phyloP scores from a whole-genome alignment of 2,888 invertebrate genomes.

The Dryobotodes eremita region DNA sequence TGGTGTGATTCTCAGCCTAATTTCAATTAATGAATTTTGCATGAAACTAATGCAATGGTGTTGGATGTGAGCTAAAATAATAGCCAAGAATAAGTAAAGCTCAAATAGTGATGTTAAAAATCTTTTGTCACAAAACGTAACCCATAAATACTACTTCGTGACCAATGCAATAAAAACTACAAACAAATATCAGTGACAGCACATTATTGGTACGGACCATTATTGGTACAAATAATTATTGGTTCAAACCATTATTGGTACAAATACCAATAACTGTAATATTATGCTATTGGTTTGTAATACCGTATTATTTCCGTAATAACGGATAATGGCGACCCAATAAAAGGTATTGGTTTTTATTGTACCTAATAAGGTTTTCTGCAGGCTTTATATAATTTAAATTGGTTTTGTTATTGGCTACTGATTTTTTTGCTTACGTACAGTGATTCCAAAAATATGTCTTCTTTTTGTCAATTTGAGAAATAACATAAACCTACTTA shows the following conservation, averaged over 20 bases:
- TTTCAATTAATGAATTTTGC: no score
- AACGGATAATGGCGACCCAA: constrained; percentile 55
- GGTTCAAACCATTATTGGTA: constrained; percentile 42
- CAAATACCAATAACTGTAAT: constrained; percentile 54
- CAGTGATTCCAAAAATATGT: background rate
- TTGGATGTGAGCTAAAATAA: background rate
- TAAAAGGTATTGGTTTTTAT: constrained; percentile 59
- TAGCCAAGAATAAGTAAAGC: background rate
- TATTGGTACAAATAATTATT: constrained; percentile 37
- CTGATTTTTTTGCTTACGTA: constrained; percentile 3
- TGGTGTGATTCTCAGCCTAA: no score
- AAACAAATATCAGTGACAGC: constrained; percentile 16
- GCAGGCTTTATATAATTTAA: constrained; percentile 25
- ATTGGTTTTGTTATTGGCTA: constrained; percentile 40
- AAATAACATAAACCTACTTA: background rate
- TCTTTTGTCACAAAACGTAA: background rate
- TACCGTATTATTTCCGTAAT: constrained; percentile 55
- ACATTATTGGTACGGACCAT: constrained; percentile 35
- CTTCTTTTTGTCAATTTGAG: background rate
- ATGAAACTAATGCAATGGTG: no score
- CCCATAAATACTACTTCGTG: constrained; percentile 10
- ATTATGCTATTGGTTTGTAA: constrained; percentile 34
- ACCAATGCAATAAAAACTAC: constrained; percentile 40
- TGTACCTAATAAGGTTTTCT: constrained; percentile 37
- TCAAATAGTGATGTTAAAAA: background rate